These are phyloP conservation scores for Asobara japonica DNA, from an alignment of 1,140 invertebrate species.

Conservation along the genomic window DNA sequence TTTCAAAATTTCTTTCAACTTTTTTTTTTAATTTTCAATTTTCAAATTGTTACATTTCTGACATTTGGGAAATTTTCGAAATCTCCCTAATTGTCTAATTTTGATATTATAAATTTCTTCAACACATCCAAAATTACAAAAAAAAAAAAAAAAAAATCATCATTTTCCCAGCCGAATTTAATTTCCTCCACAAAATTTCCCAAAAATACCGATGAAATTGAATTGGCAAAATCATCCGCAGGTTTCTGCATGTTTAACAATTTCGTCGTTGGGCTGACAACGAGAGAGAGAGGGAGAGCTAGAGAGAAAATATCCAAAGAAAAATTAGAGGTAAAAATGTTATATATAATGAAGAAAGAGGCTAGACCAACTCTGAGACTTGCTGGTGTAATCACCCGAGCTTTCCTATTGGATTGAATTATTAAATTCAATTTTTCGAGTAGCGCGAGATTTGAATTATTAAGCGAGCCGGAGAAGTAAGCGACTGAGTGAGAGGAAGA, in stretches of 20 bases:
- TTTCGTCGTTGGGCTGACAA: neutral
- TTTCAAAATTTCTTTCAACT: too few species aligned
- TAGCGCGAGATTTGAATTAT: conserved; percentile 67
- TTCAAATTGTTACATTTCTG: too few species aligned
- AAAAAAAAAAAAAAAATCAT: too few species aligned
- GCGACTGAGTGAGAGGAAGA: neutral
- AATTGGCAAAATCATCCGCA: too few species aligned
- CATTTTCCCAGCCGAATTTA: too few species aligned
- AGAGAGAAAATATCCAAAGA: neutral
- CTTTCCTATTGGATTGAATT: conserved; percentile 65
- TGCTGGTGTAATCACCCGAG: conserved; percentile 51
- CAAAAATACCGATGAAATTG: too few species aligned
- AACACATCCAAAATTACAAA: too few species aligned
- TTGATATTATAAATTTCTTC: too few species aligned
- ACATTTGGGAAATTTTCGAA: too few species aligned
- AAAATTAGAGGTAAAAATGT: neutral
- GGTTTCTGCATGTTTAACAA: neutral
- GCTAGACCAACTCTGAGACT: conserved; percentile 39
- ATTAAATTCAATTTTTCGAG: conserved; percentile 69
- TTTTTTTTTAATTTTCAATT: too few species aligned
- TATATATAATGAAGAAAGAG: conserved; percentile 10
- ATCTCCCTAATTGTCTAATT: too few species aligned
- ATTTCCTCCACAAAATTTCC: too few species aligned
- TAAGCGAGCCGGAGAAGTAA: conserved; percentile 48
- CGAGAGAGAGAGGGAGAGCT: neutral